Evolutionary conservation across 2,113 vertebrate genomes (phyloP).

Genomic region (Capreolus pygargus): DNA sequence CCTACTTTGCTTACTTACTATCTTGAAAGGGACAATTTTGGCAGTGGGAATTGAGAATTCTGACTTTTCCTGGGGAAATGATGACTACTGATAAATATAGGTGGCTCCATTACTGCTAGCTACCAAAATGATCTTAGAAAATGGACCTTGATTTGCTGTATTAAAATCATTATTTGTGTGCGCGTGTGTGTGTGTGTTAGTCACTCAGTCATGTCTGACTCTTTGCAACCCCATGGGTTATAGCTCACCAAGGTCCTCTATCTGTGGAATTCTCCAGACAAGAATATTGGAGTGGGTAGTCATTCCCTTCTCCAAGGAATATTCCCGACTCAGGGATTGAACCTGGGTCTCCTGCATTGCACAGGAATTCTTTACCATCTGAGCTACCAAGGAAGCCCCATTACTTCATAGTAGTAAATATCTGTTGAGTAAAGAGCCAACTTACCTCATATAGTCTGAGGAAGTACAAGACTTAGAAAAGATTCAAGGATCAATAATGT

Average conservation of each 20-base stretch:
- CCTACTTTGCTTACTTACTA: background rate
- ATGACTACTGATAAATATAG: background rate
- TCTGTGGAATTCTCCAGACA: background rate
- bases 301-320: background rate
- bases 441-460: background rate
- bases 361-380: background rate
- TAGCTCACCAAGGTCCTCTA: background rate
- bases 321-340: background rate
- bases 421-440: background rate
- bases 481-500: background rate
- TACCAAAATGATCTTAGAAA: background rate
- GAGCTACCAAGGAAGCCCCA: background rate
- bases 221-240: background rate
- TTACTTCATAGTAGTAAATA: background rate
- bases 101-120: background rate
- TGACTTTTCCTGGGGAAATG: slow-evolving; percentile 3
- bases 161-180: background rate
- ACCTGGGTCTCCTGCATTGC: background rate
- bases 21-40: background rate
- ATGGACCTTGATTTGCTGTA: background rate
- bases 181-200: background rate
- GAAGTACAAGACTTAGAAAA: background rate
- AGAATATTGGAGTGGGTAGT: background rate
- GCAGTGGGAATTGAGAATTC: background rate
- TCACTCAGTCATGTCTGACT: background rate